Evolutionary conservation across 1,140 invertebrate genomes (phyloP).

Genomic region (Lasaia peninsularis): DNA sequence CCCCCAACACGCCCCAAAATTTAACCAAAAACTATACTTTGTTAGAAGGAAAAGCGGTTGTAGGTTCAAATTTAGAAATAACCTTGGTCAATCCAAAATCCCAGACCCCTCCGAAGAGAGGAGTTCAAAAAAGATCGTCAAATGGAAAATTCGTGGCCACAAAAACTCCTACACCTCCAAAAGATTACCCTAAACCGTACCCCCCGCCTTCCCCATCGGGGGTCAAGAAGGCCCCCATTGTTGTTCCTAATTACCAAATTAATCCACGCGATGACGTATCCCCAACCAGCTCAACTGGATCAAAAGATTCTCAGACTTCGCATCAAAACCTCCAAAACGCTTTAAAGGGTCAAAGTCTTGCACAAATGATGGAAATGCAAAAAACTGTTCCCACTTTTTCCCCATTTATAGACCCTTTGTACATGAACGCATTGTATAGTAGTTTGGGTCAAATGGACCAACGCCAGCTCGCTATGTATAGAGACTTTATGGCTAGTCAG

Average conservation of each 20-base stretch:
- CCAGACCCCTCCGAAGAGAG: conserved; percentile 45
- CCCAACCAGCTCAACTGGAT: conserved; percentile 35
- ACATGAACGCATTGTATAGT: conserved; percentile 62
- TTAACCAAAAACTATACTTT: conserved; percentile 59
- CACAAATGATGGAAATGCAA: conserved; percentile 50
- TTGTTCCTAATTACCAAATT: conserved; percentile 53
- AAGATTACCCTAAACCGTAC: conserved; percentile 42
- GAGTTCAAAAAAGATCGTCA: conserved; percentile 58
- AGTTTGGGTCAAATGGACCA: conserved; percentile 56
- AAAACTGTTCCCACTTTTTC: conserved; percentile 35
- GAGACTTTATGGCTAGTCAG: conserved; percentile 51
- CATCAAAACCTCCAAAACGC: conserved; percentile 34
- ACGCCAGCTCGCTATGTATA: conserved; percentile 49
- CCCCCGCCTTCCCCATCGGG: conserved; percentile 30
- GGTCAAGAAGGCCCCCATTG: conserved; percentile 41
- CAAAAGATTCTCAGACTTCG: conserved; percentile 30
- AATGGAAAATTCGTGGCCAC: conserved; percentile 66
- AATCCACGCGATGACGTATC: conserved; percentile 37
- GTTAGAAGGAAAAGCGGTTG: conserved; percentile 53
- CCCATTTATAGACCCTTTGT: conserved; percentile 59
- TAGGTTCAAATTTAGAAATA: conserved; percentile 80
- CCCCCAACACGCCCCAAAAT: conserved; percentile 48
- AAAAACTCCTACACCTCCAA: conserved; percentile 55
- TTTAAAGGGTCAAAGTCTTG: conserved; percentile 37
- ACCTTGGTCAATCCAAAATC: conserved; percentile 75